Evolutionary conservation across 2,888 invertebrate species (phyloP), one percentile per base, ranked within the genome.

Genomic region (Rhodophaea formosa): DNA sequence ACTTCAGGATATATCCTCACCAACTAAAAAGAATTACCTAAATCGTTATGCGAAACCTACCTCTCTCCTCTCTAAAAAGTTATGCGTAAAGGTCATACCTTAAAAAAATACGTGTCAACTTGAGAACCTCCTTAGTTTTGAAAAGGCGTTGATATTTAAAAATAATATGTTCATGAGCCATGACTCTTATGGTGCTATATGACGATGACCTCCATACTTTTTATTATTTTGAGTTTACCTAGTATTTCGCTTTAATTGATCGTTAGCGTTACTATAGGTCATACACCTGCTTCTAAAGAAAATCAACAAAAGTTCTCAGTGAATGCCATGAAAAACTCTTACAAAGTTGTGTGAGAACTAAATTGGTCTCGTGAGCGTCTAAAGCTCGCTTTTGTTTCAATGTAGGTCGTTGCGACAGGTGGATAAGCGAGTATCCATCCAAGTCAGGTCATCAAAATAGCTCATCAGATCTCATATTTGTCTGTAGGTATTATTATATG

Each of bases 381-480:
- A 56, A 56, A 55, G 49, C 46, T n/a, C 8, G 23, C 56, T 56
- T 56, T 56, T 56, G 56, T 56, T 74, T 59, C 59, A 66, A 79
- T 80, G 73, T 76, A 64, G 77, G 68, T 61, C 76, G 72, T 56
- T 59, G 61, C 60, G 63, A 60, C 62, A 61, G 57, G 29, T 39
- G 39, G 23, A 39, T 8, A 32, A n/a, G 15, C 5, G 39, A 39
- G n/a, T 17, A 51, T 49, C 32, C 30, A 51, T 49, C 32, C 30
- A 15, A 49, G 49, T 49, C 15, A 32, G 32, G 49, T 32, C 49
- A 46, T 46, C n/a, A 29, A 2, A n/a, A 29, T 29, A n/a, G n/a
- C 23, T 29, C 46, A 46, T 46, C 17, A 17, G 1, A 8, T 15
- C 1, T 44, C 44, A 15, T 44, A 23, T 23, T 23, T 23, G 23